Percentiles rank a stretch among this genome's conserved stretches.
Evolutionary conservation across 1,140 invertebrate species (phyloP).

Genomic region (Orius insidiosus): DNA sequence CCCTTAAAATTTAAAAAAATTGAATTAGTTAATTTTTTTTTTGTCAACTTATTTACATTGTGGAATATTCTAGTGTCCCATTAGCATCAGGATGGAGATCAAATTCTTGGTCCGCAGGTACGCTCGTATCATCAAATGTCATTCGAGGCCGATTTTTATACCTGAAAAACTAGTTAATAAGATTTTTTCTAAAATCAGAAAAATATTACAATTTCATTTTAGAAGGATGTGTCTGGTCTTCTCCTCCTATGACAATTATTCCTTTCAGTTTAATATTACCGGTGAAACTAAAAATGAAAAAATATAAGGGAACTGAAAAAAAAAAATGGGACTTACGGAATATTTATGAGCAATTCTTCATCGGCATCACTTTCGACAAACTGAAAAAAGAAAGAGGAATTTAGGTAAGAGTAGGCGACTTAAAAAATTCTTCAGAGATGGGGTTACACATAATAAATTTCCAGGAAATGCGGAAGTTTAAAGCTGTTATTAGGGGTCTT

Average conservation of each 20-base stretch:
- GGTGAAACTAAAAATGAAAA: constrained; percentile 47
- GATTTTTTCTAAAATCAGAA: constrained; percentile 1
- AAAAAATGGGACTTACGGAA: constrained; percentile 45
- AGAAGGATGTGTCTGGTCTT: constrained; percentile 64
- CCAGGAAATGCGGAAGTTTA: too few species aligned
- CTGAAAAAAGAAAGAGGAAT: constrained; percentile 32
- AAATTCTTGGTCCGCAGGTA: constrained; percentile 75
- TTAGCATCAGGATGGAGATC: constrained; percentile 60
- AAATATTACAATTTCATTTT: constrained; percentile 70
- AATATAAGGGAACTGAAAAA: constrained; percentile 12
- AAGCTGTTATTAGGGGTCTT: too few species aligned
- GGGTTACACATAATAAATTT: too few species aligned
- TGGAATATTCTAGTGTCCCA: constrained; percentile 71
- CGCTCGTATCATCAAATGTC: constrained; percentile 74
- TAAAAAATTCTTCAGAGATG: not conserved
- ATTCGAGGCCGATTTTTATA: constrained; percentile 84
- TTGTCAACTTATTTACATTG: constrained; percentile 45
- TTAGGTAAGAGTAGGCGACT: constrained; percentile 11
- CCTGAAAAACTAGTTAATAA: constrained; percentile 31
- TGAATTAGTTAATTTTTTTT: constrained; percentile 7
- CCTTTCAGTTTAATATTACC: constrained; percentile 90
- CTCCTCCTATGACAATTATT: constrained; percentile 73
- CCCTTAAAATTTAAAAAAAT: constrained; percentile 38
- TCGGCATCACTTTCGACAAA: constrained; percentile 89
- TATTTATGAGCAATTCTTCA: constrained; percentile 86